Base-by-base conservation (phyloP, 53 echinoderm and acorn worm species). In the Henricia sp. region DNA sequence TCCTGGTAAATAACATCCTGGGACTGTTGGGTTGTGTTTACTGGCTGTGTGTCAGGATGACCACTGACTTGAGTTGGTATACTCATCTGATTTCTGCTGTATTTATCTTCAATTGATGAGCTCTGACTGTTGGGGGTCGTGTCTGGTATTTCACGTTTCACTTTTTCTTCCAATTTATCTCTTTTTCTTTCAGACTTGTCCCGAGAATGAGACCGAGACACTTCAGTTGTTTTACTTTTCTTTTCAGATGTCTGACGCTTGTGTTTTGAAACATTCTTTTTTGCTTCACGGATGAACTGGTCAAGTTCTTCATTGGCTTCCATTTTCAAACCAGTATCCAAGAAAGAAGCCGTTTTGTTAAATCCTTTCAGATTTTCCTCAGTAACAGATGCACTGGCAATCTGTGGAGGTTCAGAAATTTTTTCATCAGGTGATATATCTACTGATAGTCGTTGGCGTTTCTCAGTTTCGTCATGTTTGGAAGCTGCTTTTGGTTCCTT, bases 201-300 rank as follows among this genome's bases (percentile, higher is more conserved):
- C 24, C 21, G 20, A 37, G 55, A 74, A 3, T 14, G 74, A 23
- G 76, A 57, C 14, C 51, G 32, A 4, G 80, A n/a, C 5, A 35
- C 44, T 28, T 57, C 64, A 24, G 63, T 43, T 44, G 38, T 40
- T 9, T 20, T 19, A 30, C 64, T 64, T 43, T 48, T 46, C 6
- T 34, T 64, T 25, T 80, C 35, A 3, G 80, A 64, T 20, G 48
- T 27, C 60, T 80, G 16, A 10, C 33, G 66, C 65, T 56, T 73
- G 43, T 68, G 84, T 38, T 86, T 74, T 39, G 75, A 63, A 19
- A 72, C 85, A 65, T 72, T 86, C 37, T 62, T 51, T 50, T 86
- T 86, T 3, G 76, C 86, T 39, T 74, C 42, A 24, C 42, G 73
- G 16, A 74, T 67, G 33, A 75, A 75, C 29, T 67, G 67, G 30